A percentile compares a stretch with the other conserved stretches of the same genome.
Conservation (phyloP, 2,113 vertebrate genomes). For the Ellobius talpinus region DNA sequence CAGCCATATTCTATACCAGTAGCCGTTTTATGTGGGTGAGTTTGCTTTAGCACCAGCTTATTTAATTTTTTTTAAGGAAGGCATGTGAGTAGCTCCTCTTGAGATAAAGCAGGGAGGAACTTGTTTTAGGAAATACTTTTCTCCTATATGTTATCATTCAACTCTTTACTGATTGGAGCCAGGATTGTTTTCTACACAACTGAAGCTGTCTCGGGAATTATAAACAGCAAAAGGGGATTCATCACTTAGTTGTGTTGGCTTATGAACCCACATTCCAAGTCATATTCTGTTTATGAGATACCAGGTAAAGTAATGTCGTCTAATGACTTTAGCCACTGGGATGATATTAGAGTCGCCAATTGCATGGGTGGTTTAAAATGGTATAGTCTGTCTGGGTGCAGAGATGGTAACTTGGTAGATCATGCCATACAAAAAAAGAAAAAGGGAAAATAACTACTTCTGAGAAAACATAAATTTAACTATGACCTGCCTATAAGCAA, state of each 20-base stretch:
- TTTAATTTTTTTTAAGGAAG: neutral
- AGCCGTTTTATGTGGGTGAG: neutral
- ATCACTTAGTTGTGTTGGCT: neutral
- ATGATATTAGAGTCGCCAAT: neutral
- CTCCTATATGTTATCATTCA: neutral
- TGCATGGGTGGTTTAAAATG: neutral
- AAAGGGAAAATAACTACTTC: neutral
- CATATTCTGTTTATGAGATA: neutral
- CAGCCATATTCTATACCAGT: neutral
- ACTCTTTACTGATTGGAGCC: neutral
- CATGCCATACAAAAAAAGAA: neutral
- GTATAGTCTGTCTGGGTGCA: neutral
- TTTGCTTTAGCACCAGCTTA: constrained; percentile 4
- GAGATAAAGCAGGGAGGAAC: neutral
- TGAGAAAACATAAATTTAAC: neutral
- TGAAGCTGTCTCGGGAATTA: neutral
- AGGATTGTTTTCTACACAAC: neutral
- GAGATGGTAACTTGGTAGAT: neutral
- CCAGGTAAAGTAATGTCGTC: neutral
- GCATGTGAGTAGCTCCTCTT: neutral
- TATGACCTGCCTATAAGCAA: neutral
- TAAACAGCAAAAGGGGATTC: neutral
- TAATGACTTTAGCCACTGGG: neutral
- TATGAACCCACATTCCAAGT: neutral
- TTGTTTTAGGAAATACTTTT: constrained; percentile 24